Evolutionary conservation across 2,888 invertebrate genomes (phyloP).

Genomic region (Ptycholaimellus sp.): DNA sequence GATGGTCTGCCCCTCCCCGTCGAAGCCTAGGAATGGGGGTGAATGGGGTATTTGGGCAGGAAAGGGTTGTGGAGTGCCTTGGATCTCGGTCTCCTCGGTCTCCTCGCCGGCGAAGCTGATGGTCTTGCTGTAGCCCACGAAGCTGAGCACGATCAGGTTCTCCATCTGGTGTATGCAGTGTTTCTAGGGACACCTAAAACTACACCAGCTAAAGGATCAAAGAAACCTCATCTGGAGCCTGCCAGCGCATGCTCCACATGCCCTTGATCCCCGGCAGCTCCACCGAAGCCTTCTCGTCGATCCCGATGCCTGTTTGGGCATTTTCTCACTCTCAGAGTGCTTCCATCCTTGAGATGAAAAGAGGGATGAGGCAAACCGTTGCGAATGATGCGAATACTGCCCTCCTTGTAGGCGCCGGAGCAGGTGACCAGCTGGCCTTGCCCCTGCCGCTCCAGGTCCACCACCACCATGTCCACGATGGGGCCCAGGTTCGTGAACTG

Average conservation of each 20-base stretch:
- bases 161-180: slow-evolving; percentile 35
- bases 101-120: slow-evolving; percentile 73
- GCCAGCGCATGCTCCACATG: slow-evolving; percentile 48
- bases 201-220: too few species aligned
- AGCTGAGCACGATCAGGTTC: slow-evolving; percentile 72
- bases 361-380: too few species aligned
- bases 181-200: too few species aligned
- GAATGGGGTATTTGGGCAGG: not conserved
- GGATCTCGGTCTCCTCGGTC: slow-evolving; percentile 62
- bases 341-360: too few species aligned
- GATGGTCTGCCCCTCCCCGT: slow-evolving; percentile 71
- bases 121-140: slow-evolving; percentile 64
- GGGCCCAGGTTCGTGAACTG: slow-evolving; percentile 88
- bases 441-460: slow-evolving; percentile 68
- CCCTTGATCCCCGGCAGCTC: slow-evolving; percentile 85
- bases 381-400: slow-evolving; percentile 77
- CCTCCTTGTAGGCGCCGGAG: slow-evolving; percentile 86
- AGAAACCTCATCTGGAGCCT: not conserved
- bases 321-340: too few species aligned
- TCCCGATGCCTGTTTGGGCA: too few species aligned
- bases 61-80: not conserved
- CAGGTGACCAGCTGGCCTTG: slow-evolving; percentile 94
- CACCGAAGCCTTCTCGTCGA: slow-evolving; percentile 67
- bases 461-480: slow-evolving; percentile 89
- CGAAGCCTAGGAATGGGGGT: slow-evolving; percentile 47